phyloP scores from a whole-genome alignment of 2,797 vertebrate genomes.

The Podargus strigoides region DNA sequence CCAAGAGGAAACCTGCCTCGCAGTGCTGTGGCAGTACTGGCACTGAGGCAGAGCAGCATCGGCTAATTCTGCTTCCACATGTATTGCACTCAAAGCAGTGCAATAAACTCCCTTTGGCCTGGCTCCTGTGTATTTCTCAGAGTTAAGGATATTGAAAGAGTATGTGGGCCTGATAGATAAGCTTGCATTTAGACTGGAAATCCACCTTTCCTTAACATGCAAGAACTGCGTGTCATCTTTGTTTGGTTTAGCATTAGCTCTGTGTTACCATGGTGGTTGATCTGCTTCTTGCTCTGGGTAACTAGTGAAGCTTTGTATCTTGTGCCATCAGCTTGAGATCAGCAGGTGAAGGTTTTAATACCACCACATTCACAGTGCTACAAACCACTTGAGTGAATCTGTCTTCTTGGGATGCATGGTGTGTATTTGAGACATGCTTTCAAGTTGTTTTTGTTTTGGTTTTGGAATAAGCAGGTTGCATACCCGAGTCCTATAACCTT shows the following conservation, averaged over 20 bases:
- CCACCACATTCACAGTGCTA: background rate
- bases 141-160: background rate
- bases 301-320: background rate
- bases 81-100: background rate
- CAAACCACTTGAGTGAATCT: background rate
- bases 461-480: background rate
- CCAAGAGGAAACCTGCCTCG: background rate
- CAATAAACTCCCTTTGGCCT: background rate
- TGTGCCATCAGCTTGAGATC: background rate
- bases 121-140: background rate
- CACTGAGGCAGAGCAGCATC: accelerated
- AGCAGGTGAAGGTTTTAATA: background rate
- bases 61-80: background rate
- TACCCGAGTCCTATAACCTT: background rate
- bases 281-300: background rate
- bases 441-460: background rate
- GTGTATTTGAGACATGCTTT: background rate
- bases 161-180: accelerated
- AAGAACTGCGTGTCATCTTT: accelerated
- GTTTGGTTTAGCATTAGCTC: background rate
- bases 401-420: background rate
- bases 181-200: background rate
- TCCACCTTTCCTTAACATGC: background rate
- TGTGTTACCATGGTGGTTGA: background rate
- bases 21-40: background rate